phyloP scores from a whole-genome alignment of 2,888 invertebrate species.

The Eremobia ochroleuca region DNA sequence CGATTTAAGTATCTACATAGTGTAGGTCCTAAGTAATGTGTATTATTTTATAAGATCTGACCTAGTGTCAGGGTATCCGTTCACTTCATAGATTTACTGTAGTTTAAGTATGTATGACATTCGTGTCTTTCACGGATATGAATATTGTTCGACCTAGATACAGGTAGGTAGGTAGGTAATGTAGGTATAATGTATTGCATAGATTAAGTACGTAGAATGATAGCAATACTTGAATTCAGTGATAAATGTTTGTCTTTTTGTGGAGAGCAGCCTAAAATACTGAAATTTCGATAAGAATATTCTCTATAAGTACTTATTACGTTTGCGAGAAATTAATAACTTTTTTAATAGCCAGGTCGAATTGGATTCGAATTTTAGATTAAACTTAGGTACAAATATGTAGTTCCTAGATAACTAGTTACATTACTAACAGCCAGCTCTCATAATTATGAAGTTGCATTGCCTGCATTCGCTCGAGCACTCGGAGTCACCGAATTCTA shows the following conservation, averaged over 20 bases:
- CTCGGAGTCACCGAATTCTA: not conserved
- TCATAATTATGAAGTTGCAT: slow-evolving; percentile 11
- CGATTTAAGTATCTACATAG: not conserved
- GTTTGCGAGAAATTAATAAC: slow-evolving; percentile 1
- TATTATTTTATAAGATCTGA: not conserved
- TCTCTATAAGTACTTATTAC: not conserved
- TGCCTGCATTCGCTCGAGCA: not conserved
- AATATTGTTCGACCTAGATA: not conserved
- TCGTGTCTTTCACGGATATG: not conserved
- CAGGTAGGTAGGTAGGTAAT: not conserved
- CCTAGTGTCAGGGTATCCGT: not conserved
- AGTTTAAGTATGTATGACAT: not conserved
- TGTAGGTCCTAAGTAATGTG: not conserved
- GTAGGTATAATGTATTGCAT: not conserved
- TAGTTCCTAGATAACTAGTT: not conserved
- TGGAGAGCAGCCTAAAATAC: not conserved
- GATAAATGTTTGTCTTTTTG: not conserved
- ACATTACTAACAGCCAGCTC: not conserved
- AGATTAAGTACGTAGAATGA: not conserved
- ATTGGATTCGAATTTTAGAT: not conserved
- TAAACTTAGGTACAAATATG: not conserved
- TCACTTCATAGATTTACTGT: not conserved
- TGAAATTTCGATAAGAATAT: not conserved
- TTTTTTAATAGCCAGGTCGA: not conserved
- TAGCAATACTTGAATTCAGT: not conserved